These are phyloP conservation scores for Ptilonorhynchus violaceus DNA, from an alignment of 2,113 vertebrate species.

Conservation along the genomic window DNA sequence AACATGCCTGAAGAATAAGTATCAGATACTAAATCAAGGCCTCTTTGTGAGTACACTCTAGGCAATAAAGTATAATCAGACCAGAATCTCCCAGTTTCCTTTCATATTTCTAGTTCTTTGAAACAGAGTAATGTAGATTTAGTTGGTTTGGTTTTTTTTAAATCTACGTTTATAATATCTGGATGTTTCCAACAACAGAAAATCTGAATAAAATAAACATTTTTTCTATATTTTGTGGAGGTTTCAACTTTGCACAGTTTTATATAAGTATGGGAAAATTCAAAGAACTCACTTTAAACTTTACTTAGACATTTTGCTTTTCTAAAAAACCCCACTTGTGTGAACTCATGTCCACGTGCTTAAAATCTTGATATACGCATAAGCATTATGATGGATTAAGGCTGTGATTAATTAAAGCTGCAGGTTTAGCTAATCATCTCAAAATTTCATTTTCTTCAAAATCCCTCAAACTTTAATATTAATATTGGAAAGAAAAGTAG, in stretches of 20 bases:
- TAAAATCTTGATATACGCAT: background rate
- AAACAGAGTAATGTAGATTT: background rate
- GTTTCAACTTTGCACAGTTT: background rate
- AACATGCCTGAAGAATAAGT: background rate
- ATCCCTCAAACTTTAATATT: background rate
- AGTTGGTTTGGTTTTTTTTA: background rate
- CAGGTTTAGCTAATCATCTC: background rate
- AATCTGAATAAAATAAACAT: background rate
- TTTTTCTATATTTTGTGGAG: background rate
- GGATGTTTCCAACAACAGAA: background rate
- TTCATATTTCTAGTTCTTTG: background rate
- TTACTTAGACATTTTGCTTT: background rate
- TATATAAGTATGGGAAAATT: background rate
- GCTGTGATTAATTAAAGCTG: background rate
- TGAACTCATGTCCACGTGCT: background rate
- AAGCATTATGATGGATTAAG: background rate
- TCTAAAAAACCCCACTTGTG: background rate
- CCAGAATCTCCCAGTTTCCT: background rate
- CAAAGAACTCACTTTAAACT: background rate
- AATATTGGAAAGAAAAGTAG: background rate
- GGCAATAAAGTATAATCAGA: background rate
- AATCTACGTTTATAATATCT: background rate
- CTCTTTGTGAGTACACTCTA: background rate
- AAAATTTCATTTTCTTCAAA: background rate
- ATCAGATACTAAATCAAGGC: slow-evolving; percentile 16